Evolutionary conservation across 2,888 invertebrate genomes (phyloP).

Genomic region (Agapostemon virescens): DNA sequence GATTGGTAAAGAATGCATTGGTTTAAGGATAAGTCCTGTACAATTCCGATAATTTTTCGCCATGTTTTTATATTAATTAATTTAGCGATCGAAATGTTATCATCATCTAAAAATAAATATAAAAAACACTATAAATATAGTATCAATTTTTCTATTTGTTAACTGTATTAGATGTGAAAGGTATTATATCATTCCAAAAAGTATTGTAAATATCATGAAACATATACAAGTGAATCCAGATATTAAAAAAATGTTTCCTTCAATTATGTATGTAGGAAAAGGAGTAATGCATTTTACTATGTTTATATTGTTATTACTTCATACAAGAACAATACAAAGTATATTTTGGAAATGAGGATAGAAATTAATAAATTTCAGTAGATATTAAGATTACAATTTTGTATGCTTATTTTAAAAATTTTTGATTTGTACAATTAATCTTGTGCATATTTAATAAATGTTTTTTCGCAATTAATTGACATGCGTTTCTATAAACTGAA

Average conservation of each 20-base stretch:
- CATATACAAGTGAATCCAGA: constrained; percentile 1
- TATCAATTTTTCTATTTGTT: constrained; percentile 27
- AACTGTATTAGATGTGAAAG: constrained; percentile 23
- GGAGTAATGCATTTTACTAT: constrained; percentile 25
- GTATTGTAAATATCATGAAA: constrained; percentile 48
- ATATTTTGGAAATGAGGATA: constrained; percentile 32
- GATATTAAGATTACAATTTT: constrained; percentile 25
- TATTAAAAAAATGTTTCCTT: constrained; percentile 20
- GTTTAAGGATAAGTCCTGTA: constrained; percentile 91
- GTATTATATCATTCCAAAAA: constrained; percentile 53
- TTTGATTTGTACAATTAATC: constrained; percentile 39
- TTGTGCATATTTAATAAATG: constrained; percentile 39
- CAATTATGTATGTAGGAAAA: constrained; percentile 9
- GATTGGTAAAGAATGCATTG: constrained; percentile 94
- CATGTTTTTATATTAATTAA: constrained; percentile 7
- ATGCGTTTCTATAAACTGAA: background rate
- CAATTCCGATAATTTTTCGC: constrained; percentile 82
- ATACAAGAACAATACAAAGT: constrained; percentile 31
- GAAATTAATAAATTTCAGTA: constrained; percentile 19
- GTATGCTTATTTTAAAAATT: constrained; percentile 23
- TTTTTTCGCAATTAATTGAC: constrained; percentile 7
- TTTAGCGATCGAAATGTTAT: constrained; percentile 19
- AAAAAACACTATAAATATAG: constrained; percentile 22
- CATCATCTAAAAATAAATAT: constrained; percentile 18
- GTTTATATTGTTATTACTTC: constrained; percentile 30